These are phyloP conservation scores for Drosophila algonquin DNA, from an alignment of 2,888 invertebrate genomes.

Conservation along the genomic window DNA sequence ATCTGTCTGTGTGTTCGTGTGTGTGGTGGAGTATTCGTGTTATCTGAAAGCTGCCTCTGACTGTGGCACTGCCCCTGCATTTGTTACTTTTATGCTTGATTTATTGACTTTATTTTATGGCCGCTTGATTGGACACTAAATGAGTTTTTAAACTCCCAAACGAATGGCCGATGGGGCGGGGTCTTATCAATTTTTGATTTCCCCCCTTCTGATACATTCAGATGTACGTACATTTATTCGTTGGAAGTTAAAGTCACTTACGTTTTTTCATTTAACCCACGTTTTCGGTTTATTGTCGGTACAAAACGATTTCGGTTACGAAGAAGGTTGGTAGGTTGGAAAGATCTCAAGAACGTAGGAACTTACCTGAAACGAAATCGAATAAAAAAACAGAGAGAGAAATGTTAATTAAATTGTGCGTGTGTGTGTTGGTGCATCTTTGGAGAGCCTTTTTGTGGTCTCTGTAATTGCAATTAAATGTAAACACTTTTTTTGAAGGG, in stretches of 20 bases:
- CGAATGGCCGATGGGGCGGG: conserved; percentile 71
- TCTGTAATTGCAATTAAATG: conserved; percentile 39
- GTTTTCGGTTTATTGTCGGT: conserved; percentile 62
- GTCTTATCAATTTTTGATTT: conserved; percentile 70
- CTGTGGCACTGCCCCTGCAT: conserved; percentile 58
- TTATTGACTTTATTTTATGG: conserved; percentile 79
- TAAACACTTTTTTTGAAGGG: conserved; percentile 20
- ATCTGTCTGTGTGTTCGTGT: conserved; percentile 19
- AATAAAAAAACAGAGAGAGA: conserved; percentile 27
- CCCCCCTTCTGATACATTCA: conserved; percentile 4
- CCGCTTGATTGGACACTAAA: conserved; percentile 78
- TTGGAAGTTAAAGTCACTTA: conserved; percentile 73
- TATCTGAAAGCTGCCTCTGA: conserved; percentile 66
- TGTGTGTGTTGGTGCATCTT: conserved; percentile 3
- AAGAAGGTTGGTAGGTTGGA: conserved; percentile 41
- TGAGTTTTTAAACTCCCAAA: conserved; percentile 78
- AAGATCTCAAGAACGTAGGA: conserved; percentile 3
- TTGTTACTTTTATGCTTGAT: conserved; percentile 80
- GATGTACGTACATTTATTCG: conserved; percentile 26
- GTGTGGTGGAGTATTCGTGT: conserved; percentile 40
- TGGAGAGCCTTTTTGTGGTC: conserved; percentile 34
- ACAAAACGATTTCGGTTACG: conserved; percentile 75
- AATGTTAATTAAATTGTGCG: conserved; percentile 73
- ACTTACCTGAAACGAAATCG: conserved; percentile 71
- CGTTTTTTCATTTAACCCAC: conserved; percentile 71